Conservation (phyloP, 2,888 invertebrate genomes). For the Rotaria magnacalcarata region DNA sequence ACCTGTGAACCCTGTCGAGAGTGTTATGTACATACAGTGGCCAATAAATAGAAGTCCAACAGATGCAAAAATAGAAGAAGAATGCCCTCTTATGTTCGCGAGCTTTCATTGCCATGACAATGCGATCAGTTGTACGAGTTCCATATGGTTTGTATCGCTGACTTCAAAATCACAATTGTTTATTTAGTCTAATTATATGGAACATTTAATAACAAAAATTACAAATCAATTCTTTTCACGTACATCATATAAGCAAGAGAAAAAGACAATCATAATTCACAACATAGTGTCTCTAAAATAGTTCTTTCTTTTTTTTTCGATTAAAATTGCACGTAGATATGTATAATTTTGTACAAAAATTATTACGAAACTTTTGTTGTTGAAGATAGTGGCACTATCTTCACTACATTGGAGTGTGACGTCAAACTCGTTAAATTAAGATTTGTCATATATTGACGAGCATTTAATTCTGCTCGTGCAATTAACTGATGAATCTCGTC, state of each 20-base stretch:
- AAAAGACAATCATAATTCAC: background rate
- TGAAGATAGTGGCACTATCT: background rate
- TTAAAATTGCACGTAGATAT: background rate
- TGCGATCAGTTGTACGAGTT: background rate
- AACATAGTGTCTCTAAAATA: background rate
- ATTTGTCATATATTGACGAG: slow-evolving; percentile 23
- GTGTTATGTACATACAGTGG: background rate
- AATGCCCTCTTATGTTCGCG: background rate
- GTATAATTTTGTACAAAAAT: background rate
- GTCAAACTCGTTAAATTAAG: background rate
- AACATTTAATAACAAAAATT: background rate
- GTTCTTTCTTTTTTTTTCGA: background rate
- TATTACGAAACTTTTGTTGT: too few relatives aligned
- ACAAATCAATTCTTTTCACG: background rate
- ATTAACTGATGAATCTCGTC: background rate
- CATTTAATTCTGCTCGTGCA: background rate
- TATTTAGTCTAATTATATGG: background rate
- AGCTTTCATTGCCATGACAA: background rate
- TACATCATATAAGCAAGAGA: background rate
- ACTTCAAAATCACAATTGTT: background rate
- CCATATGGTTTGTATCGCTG: background rate
- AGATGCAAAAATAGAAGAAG: background rate
- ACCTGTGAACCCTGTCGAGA: too few relatives aligned
- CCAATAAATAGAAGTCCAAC: background rate
- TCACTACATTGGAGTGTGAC: background rate